Evolutionary conservation across 2,888 invertebrate genomes (phyloP), one percentile per base, ranked within the genome.

Genomic region (Ophion slaviceki): DNA sequence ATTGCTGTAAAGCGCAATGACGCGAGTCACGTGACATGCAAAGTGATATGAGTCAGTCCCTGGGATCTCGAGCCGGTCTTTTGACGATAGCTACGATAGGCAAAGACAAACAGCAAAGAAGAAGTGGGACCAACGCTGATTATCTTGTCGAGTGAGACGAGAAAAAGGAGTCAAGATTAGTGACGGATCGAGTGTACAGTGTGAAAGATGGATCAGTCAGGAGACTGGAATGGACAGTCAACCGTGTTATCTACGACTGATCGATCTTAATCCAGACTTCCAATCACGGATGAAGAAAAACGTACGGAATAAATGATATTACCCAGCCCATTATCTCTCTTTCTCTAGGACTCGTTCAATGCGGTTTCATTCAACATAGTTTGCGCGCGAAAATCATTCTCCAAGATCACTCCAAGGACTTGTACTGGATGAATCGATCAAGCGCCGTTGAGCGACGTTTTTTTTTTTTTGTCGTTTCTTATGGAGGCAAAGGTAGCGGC

Each of bases 191-290:
- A 77, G 45, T 57, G 66, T 70, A 61, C 59, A 3, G 14, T 62
- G 61, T 36, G 66, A 64, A 45, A 62, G 67, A 77, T 59, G 62
- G 72, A 82, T 76, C 78, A 20, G n/a, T 28, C 17, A 32, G n/a
- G 45, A 79, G 70, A 47, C 40, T 74, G 24, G 45, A 64, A 70
- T 24, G 57, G 53, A 72, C 32, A 57, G 17, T 74, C 61, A 64
- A 70, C 20, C 57, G 36, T 40, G 70, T 71, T 61, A 68, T 62
- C 17, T 45, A 57, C 10, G 68, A 81, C 57, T 62, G 78, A 85
- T 81, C 75, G 62, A 81, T 81, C 81, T 81, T 78, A 36, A 81
- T 81, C 78, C 8, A 74, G 57, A 32, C 57, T 74, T 24, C 2
- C 32, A 59, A 28, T 8, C 32, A 47, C 32, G 61, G n/a, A 74